Evolutionary conservation across 2,113 vertebrate genomes (phyloP), one percentile per base, ranked within the genome.

Genomic region (Rattus rattus): DNA sequence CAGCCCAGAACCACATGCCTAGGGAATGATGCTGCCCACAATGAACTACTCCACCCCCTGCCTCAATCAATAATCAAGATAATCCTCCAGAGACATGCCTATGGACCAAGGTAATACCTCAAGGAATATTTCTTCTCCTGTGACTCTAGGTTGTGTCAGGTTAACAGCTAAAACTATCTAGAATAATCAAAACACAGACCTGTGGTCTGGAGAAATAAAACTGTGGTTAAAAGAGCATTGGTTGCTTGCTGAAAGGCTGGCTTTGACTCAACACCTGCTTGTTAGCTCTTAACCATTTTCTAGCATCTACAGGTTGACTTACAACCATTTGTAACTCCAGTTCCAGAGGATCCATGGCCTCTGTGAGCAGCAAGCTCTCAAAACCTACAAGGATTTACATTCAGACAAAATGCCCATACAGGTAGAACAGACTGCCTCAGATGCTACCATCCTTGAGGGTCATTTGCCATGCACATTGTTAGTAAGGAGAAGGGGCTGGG

Each of bases 401-500:
- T 16, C n/a, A 43, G 59, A 16, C 24, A 61, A 84, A 84, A 84
- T 63, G 63, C 59, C 7, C n/a, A 43, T 63, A 43, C 43, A 3
- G 16, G 59, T 52, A 73, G 84, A 85, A 39, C 69, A 93, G 28
- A 67, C 8, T 83, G n/a, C 3, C 10, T 17, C 7, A 30, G 67
- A 72, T 13, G 12, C 2, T 49, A 26, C 13, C 4, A 22, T 69
- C 2, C 63, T 73, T 2, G 49, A 30, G 67, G 49, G 77, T 70
- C 43, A 61, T 61, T 93, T 11, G 49, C 10, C 3, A 13, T 16
- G 19, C 92, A 65, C 88, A 33, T 65, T 49, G 2, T 0, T 7
- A 2, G 1, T 0, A 0, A 7, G 3, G 7, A 47, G 2, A 11
- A 33, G 47, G 1, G 19, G 1, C 19, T 26, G 19, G 39, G 11